A percentile compares a stretch with the other conserved stretches of the same genome.
These are phyloP conservation scores for Cephus cinctus DNA, from an alignment of 1,140 invertebrate species.

Conservation along the genomic window DNA sequence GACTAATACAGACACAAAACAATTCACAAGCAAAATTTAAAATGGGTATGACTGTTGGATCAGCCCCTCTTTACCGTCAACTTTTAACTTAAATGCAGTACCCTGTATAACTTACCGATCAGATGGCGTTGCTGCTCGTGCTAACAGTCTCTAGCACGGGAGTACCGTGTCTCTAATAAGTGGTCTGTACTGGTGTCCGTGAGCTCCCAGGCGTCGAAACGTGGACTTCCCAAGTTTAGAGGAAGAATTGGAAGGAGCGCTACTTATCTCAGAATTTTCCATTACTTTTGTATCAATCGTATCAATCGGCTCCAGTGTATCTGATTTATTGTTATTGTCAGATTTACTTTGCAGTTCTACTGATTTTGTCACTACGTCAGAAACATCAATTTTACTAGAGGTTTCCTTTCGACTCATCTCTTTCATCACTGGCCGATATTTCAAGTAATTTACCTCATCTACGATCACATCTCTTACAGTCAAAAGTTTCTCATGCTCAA, in stretches of 20 bases:
- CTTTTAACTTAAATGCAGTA: no score
- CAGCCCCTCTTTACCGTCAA: no score
- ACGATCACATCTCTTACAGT: slow-evolving; percentile 45
- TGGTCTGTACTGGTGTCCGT: slow-evolving; percentile 36
- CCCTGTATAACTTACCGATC: no score
- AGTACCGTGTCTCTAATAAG: no score
- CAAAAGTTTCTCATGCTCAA: slow-evolving; percentile 35
- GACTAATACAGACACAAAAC: no score
- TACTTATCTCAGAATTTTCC: no score
- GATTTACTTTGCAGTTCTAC: slow-evolving; percentile 19
- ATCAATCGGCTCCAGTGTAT: no score
- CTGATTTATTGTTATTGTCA: slow-evolving; percentile 22
- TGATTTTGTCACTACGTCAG: slow-evolving; percentile 19
- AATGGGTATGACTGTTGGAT: no score
- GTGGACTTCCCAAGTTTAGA: slow-evolving; percentile 17
- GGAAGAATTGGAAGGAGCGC: not conserved
- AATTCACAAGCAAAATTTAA: not conserved
- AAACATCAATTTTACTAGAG: slow-evolving; percentile 8
- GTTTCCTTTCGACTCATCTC: not conserved
- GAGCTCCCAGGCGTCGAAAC: slow-evolving; percentile 24
- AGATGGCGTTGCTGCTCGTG: no score
- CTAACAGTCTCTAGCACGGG: no score
- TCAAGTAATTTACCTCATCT: slow-evolving; percentile 43
- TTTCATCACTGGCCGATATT: slow-evolving; percentile 26
- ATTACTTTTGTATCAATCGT: no score